Percentiles rank a stretch among this genome's conserved stretches.
Conservation (phyloP, 2,888 invertebrate species). For the Chloromyia formosa region DNA sequence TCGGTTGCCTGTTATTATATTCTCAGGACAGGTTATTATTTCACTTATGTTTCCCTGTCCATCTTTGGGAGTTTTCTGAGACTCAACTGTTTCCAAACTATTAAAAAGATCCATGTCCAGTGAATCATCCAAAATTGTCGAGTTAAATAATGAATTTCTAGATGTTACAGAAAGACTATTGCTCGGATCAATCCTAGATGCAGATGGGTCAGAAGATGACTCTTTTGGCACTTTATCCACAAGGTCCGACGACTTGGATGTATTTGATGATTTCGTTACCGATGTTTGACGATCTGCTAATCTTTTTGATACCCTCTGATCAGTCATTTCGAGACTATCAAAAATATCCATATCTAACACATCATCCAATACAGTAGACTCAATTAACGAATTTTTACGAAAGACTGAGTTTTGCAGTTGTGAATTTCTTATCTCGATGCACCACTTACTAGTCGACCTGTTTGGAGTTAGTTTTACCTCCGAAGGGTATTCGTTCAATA, state of each 20-base stretch:
- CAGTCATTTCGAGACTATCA: neutral
- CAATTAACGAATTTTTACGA: neutral
- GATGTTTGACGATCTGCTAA: neutral
- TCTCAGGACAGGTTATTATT: neutral
- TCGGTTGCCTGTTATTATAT: neutral
- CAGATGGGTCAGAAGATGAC: neutral
- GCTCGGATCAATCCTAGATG: neutral
- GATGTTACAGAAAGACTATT: neutral
- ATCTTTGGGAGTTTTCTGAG: neutral
- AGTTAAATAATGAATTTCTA: neutral
- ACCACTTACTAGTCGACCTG: too few relatives aligned
- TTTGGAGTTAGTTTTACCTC: neutral
- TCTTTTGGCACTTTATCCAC: neutral
- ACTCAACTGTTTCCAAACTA: neutral
- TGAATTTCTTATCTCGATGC: too few relatives aligned
- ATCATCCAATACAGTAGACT: constrained; percentile 20
- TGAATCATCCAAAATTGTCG: constrained; percentile 24
- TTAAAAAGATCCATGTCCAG: constrained; percentile 19
- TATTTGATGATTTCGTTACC: neutral
- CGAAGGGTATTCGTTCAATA: neutral
- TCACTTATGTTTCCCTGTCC: too few relatives aligned
- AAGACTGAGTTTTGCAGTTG: too few relatives aligned
- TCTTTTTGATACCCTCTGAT: too few relatives aligned
- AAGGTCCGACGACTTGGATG: neutral
- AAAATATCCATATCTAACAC: constrained; percentile 13